Percentiles rank a stretch among this genome's conserved stretches.
phyloP scores from a whole-genome alignment of 2,113 vertebrate species.

The Ictidomys tridecemlineatus region DNA sequence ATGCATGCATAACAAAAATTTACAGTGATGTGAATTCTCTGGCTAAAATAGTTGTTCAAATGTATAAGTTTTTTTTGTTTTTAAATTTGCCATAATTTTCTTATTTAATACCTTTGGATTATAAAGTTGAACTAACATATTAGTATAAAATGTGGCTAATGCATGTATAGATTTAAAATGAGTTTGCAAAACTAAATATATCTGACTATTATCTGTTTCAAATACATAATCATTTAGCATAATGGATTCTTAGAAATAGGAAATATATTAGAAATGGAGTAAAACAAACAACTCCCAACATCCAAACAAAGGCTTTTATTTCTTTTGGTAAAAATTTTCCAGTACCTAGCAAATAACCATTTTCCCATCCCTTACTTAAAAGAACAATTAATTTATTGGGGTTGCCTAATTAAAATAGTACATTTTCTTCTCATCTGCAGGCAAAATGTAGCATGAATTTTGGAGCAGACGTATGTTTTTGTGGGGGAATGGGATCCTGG shows the following conservation, averaged over 20 bases:
- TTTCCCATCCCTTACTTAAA: background rate
- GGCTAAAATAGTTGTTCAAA: slow-evolving; percentile 61
- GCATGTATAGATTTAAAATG: slow-evolving; percentile 70
- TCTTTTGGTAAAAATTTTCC: slow-evolving; percentile 35
- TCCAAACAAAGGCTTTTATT: slow-evolving; percentile 65
- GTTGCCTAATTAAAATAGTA: background rate
- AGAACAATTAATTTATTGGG: slow-evolving; percentile 41
- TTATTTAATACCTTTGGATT: slow-evolving; percentile 66
- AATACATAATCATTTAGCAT: slow-evolving; percentile 59
- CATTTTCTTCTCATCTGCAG: background rate
- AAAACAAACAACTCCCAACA: slow-evolving; percentile 6
- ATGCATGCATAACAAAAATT: slow-evolving; percentile 62
- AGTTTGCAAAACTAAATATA: slow-evolving; percentile 65
- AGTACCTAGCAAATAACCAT: background rate
- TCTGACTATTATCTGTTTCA: slow-evolving; percentile 52
- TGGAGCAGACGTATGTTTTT: background rate
- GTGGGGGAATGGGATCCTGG: too few relatives aligned
- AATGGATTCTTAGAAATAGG: slow-evolving; percentile 49
- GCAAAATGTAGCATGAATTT: background rate
- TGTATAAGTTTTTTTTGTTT: slow-evolving; percentile 61
- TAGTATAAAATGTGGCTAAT: slow-evolving; percentile 67
- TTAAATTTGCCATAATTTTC: slow-evolving; percentile 61
- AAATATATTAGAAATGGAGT: background rate
- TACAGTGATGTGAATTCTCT: slow-evolving; percentile 63
- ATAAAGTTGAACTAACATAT: slow-evolving; percentile 68